Percentiles rank a stretch among this genome's conserved stretches.
Evolutionary conservation across 2,113 vertebrate species (phyloP).

Genomic region (Columba janthina): DNA sequence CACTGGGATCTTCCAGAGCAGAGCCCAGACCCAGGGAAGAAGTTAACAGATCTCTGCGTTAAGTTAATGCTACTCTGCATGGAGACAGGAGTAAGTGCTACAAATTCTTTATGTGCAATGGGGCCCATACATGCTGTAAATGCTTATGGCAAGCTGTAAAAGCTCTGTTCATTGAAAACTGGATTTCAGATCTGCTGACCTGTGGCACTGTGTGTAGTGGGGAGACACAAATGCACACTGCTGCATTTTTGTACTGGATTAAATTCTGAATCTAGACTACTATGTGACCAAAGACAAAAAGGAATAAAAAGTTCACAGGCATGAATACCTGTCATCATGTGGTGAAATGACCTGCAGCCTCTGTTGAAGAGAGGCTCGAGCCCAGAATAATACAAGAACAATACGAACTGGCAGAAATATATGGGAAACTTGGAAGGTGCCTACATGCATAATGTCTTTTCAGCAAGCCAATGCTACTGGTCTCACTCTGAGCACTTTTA

Average conservation of each 20-base stretch:
- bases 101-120: not conserved
- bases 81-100: not conserved
- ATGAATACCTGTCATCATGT: slow-evolving; percentile 52
- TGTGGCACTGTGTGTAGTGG: slow-evolving; percentile 36
- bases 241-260: slow-evolving; percentile 48
- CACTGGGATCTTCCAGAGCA: slow-evolving; percentile 18
- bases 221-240: slow-evolving; percentile 13
- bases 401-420: slow-evolving; percentile 41
- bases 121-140: not conserved
- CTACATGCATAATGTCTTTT: not conserved
- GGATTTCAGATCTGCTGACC: slow-evolving; percentile 38
- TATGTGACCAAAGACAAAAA: slow-evolving; percentile 27
- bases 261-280: slow-evolving; percentile 9
- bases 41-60: slow-evolving; percentile 6
- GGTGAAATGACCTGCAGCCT: slow-evolving; percentile 41
- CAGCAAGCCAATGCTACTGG: slow-evolving; percentile 43
- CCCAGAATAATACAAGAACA: slow-evolving; percentile 30
- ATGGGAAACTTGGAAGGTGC: slow-evolving; percentile 55
- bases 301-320: slow-evolving; percentile 30
- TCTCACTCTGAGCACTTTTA: slow-evolving; percentile 33
- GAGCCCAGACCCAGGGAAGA: not conserved
- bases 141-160: slow-evolving; percentile 19
- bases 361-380: slow-evolving; percentile 5
- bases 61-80: not conserved
- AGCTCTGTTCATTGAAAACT: slow-evolving; percentile 27